phyloP scores from a whole-genome alignment of 2,113 vertebrate genomes.

The Penelope pileata region DNA sequence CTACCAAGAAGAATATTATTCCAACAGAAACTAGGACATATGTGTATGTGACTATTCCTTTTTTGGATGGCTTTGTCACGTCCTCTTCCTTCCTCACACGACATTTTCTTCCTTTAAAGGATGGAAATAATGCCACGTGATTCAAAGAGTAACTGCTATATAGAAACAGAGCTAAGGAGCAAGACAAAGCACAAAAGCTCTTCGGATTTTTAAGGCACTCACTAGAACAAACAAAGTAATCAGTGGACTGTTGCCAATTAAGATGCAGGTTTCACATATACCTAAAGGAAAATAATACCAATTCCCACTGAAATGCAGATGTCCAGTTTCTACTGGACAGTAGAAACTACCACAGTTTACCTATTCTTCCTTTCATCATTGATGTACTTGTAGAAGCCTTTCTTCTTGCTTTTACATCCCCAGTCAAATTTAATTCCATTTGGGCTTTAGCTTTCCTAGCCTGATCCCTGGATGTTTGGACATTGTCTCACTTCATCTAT shows the following conservation, averaged over 20 bases:
- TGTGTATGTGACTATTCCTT: neutral
- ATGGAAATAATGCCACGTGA: neutral
- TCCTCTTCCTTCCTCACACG: neutral
- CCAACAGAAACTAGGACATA: neutral
- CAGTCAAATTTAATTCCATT: no score
- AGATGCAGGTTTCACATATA: neutral
- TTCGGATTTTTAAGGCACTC: neutral
- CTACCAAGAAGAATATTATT: neutral
- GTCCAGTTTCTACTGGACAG: neutral
- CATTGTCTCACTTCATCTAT: no score
- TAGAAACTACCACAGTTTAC: no score
- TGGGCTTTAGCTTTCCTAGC: no score
- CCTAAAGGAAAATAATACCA: neutral
- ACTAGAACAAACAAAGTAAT: neutral
- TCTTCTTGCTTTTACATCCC: no score
- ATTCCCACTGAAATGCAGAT: neutral
- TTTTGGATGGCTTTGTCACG: neutral
- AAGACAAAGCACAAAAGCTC: neutral
- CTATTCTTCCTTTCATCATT: no score
- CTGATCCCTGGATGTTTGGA: no score
- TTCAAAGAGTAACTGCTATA: neutral
- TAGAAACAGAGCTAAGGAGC: neutral
- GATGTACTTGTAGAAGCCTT: no score
- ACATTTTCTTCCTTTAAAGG: neutral
- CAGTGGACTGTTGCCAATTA: fast-evolving